phyloP scores from a whole-genome alignment of 1,140 invertebrate genomes.

The Drosophila chauvacae region DNA sequence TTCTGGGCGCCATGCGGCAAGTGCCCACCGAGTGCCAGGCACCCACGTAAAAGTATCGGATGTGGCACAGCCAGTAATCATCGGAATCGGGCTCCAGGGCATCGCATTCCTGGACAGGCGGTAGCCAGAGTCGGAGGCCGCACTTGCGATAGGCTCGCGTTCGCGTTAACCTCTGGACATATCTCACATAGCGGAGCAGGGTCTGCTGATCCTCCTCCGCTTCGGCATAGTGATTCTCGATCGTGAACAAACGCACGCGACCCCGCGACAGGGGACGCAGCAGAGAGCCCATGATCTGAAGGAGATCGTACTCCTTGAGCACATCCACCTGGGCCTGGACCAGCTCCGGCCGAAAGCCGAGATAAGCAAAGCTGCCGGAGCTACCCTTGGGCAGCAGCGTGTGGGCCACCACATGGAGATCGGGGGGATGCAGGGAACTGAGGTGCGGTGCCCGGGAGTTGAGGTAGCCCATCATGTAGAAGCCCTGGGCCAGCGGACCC shows the following conservation, averaged over 20 bases:
- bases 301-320: conserved; percentile 77
- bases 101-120: conserved; percentile 84
- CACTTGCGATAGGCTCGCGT: conserved; percentile 85
- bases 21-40: conserved; percentile 90
- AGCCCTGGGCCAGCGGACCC: conserved; percentile 49
- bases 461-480: conserved; percentile 81
- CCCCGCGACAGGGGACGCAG: conserved; percentile 85
- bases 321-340: conserved; percentile 61
- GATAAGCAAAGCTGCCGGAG: conserved; percentile 54
- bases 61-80: conserved; percentile 88
- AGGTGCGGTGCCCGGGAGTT: conserved; percentile 54
- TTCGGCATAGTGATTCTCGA: conserved; percentile 92
- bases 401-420: conserved; percentile 72
- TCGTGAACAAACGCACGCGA: conserved; percentile 85
- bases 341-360: conserved; percentile 78
- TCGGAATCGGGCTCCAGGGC: conserved; percentile 84
- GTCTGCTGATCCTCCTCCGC: conserved; percentile 89
- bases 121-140: conserved; percentile 83
- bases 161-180: conserved; percentile 84
- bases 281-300: conserved; percentile 85
- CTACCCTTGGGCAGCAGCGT: conserved; percentile 76
- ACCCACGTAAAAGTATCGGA: conserved; percentile 87
- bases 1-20: conserved; percentile 89
- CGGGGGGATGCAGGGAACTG: conserved; percentile 46
- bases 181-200: conserved; percentile 88